These are phyloP conservation scores for Phocides pigmalion DNA, from an alignment of 1,140 invertebrate genomes.

Conservation along the genomic window DNA sequence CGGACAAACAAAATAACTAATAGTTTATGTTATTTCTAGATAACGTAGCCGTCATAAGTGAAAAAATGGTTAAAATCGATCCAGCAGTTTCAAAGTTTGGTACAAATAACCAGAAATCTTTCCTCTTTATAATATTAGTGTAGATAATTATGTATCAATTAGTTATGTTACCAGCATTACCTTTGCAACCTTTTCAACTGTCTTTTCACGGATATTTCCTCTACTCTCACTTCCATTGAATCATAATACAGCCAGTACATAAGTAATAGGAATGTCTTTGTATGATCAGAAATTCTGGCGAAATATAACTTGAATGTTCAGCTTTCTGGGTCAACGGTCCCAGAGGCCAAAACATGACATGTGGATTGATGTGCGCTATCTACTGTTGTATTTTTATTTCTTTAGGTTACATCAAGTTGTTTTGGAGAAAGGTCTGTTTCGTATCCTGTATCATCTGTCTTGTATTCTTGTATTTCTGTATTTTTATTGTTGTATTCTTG, in stretches of 20 bases:
- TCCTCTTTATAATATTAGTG: too few relatives aligned
- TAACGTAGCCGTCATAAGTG: too few relatives aligned
- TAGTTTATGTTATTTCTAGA: too few relatives aligned
- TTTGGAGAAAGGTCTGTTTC: too few relatives aligned
- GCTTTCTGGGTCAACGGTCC: slow-evolving; percentile 24
- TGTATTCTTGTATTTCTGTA: neutral
- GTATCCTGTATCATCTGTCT: too few relatives aligned
- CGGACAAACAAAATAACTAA: too few relatives aligned
- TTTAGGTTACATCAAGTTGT: slow-evolving; percentile 10
- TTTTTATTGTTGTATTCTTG: too few relatives aligned
- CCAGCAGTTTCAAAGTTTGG: too few relatives aligned
- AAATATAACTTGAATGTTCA: slow-evolving; percentile 26
- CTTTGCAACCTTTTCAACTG: neutral
- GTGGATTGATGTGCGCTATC: slow-evolving; percentile 17
- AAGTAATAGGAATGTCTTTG: slow-evolving; percentile 23
- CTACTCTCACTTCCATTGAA: slow-evolving; percentile 2
- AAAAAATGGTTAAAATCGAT: too few relatives aligned
- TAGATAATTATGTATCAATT: too few relatives aligned
- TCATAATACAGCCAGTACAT: slow-evolving; percentile 17
- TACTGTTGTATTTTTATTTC: slow-evolving; percentile 22
- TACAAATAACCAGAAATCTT: too few relatives aligned
- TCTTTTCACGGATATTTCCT: neutral
- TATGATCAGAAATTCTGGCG: slow-evolving; percentile 16
- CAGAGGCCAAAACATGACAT: slow-evolving; percentile 21
- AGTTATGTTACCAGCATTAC: too few relatives aligned